Conservation (phyloP, 2,113 vertebrate genomes). For the Vireo altiloquus region DNA sequence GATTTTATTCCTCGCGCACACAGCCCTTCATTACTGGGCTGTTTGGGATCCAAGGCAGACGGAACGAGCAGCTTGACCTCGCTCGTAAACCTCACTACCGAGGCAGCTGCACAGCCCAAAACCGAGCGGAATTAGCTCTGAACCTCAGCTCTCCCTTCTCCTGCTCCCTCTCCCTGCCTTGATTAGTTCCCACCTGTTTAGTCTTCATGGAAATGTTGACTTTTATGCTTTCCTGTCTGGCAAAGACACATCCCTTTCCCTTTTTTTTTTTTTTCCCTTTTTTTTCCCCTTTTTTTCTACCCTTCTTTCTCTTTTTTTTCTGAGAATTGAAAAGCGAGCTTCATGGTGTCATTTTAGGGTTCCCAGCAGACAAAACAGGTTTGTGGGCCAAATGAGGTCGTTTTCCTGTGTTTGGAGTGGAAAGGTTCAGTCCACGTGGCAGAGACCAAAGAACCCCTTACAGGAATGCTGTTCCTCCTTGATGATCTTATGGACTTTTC, state of each 20-base stretch:
- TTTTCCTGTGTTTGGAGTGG: conserved; percentile 1
- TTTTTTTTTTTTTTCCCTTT: background rate
- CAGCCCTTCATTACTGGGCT: background rate
- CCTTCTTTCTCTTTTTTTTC: background rate
- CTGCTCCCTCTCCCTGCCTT: background rate
- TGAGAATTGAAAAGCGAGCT: conserved; percentile 24
- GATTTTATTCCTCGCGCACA: background rate
- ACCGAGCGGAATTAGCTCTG: background rate
- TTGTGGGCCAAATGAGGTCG: background rate
- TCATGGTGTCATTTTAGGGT: background rate
- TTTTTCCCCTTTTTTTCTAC: background rate
- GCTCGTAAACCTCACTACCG: conserved; percentile 1
- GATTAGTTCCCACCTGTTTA: conserved; percentile 61
- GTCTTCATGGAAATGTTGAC: conserved; percentile 65
- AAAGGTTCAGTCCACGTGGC: background rate
- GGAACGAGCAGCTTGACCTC: background rate
- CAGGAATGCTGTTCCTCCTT: background rate
- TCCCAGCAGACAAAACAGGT: conserved; percentile 42
- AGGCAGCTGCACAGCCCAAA: conserved; percentile 33
- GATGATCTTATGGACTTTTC: background rate
- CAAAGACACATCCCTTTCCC: background rate
- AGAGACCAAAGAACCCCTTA: background rate
- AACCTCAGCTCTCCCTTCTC: background rate
- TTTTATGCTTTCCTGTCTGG: conserved; percentile 68
- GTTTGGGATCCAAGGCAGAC: conserved; percentile 46